Percentiles rank a stretch among this genome's conserved stretches.
These are phyloP conservation scores for Ormyrus pomaceus DNA, from an alignment of 2,888 invertebrate species.

Conservation along the genomic window DNA sequence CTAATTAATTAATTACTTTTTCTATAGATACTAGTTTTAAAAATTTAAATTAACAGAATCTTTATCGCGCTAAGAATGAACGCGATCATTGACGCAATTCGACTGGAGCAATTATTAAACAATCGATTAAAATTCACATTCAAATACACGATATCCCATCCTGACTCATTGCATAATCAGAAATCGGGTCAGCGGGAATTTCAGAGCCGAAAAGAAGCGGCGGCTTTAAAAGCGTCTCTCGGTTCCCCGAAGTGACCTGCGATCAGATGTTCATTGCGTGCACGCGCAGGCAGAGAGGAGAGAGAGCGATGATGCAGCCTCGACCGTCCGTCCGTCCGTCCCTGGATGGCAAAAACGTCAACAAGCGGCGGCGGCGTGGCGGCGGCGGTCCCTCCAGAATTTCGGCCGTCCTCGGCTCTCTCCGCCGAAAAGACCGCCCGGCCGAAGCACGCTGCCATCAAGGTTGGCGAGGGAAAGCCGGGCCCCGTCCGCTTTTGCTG, in stretches of 20 bases:
- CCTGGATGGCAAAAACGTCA: neutral
- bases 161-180: no score
- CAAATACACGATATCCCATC: no score
- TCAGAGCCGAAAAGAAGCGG: neutral
- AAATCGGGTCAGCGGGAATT: no score
- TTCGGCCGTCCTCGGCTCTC: slow-evolving; percentile 54
- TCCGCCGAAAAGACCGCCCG: neutral
- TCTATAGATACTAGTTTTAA: no score
- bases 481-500: no score
- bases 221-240: neutral
- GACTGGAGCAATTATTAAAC: no score
- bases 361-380: neutral
- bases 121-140: no score
- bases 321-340: no score
- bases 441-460: neutral
- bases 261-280: neutral
- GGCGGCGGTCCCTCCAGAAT: slow-evolving; percentile 58
- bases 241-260: neutral
- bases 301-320: slow-evolving; percentile 8
- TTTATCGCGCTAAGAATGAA: no score
- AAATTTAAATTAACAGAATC: no score
- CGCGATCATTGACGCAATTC: no score
- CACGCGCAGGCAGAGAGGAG: neutral
- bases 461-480: neutral
- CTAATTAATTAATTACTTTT: no score